These are phyloP conservation scores for Miltochrista miniata DNA, from an alignment of 2,888 invertebrate species.

Conservation along the genomic window DNA sequence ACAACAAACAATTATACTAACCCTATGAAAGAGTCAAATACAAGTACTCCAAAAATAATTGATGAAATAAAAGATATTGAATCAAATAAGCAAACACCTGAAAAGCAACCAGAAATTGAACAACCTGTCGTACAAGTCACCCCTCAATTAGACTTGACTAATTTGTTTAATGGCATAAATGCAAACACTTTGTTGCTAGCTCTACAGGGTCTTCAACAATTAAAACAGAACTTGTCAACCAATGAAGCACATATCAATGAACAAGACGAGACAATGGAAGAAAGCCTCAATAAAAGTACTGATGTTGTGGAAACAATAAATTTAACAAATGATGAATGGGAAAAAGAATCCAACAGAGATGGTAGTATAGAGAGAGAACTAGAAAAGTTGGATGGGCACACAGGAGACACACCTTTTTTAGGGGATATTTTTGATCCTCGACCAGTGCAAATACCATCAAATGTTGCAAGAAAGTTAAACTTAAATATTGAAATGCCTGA, in stretches of 20 bases:
- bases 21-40: slow-evolving; percentile 9
- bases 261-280: slow-evolving; percentile 25
- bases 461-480: slow-evolving; percentile 59
- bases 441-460: slow-evolving; percentile 59
- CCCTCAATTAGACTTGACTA: slow-evolving; percentile 57
- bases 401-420: slow-evolving; percentile 74
- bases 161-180: slow-evolving; percentile 68
- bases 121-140: slow-evolving; percentile 30
- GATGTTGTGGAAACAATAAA: slow-evolving; percentile 65
- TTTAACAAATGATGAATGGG: slow-evolving; percentile 76
- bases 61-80: slow-evolving; percentile 13
- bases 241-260: slow-evolving; percentile 24
- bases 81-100: slow-evolving; percentile 8
- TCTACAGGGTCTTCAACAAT: slow-evolving; percentile 72
- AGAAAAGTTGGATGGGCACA: slow-evolving; percentile 62
- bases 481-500: slow-evolving; percentile 54
- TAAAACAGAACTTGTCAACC: slow-evolving; percentile 47
- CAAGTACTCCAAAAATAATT: slow-evolving; percentile 9
- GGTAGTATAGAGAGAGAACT: slow-evolving; percentile 70
- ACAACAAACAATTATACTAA: no score
- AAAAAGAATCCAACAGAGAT: slow-evolving; percentile 67
- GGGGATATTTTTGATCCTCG: slow-evolving; percentile 79
- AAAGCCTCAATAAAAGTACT: slow-evolving; percentile 19
- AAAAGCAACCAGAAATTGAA: slow-evolving; percentile 12
- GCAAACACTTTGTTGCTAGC: slow-evolving; percentile 70